Conservation (phyloP, 2,113 vertebrate genomes). For the Phrynosoma blainvillii region DNA sequence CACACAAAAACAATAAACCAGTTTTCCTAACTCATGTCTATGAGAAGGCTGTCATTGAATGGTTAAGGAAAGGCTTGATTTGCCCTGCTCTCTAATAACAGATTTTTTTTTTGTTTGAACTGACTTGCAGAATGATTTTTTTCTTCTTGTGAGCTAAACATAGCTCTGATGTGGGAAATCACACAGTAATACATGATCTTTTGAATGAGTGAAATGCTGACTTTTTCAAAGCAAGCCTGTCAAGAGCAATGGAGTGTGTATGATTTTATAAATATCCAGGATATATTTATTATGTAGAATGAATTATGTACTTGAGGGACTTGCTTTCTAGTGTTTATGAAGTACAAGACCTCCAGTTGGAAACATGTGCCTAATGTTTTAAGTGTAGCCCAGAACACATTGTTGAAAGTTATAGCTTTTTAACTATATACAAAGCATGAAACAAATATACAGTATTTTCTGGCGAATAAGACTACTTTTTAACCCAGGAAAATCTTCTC, state of each 20-base stretch:
- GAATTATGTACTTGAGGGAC: constrained; percentile 28
- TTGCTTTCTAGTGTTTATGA: constrained; percentile 44
- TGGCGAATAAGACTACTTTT: too few relatives aligned
- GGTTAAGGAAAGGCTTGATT: neutral
- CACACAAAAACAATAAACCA: too few relatives aligned
- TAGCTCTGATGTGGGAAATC: constrained; percentile 47
- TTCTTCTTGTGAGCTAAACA: constrained; percentile 34
- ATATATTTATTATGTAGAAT: constrained; percentile 53
- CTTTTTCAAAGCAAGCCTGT: constrained; percentile 57
- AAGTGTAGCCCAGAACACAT: neutral
- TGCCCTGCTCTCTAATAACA: neutral
- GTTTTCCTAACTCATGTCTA: too few relatives aligned
- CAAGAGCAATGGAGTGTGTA: constrained; percentile 45
- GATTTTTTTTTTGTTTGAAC: neutral
- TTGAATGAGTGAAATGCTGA: constrained; percentile 34
- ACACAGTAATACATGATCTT: neutral
- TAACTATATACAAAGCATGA: neutral
- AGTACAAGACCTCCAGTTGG: constrained; percentile 28
- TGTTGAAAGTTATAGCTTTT: neutral
- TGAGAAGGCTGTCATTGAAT: neutral
- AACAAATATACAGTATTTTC: too few relatives aligned
- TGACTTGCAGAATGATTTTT: neutral
- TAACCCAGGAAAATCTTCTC: too few relatives aligned
- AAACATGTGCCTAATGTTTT: neutral
- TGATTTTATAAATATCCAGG: constrained; percentile 38